Evolutionary conservation across 2,797 vertebrate species (phyloP).

Genomic region (Sebastes baramenuke): DNA sequence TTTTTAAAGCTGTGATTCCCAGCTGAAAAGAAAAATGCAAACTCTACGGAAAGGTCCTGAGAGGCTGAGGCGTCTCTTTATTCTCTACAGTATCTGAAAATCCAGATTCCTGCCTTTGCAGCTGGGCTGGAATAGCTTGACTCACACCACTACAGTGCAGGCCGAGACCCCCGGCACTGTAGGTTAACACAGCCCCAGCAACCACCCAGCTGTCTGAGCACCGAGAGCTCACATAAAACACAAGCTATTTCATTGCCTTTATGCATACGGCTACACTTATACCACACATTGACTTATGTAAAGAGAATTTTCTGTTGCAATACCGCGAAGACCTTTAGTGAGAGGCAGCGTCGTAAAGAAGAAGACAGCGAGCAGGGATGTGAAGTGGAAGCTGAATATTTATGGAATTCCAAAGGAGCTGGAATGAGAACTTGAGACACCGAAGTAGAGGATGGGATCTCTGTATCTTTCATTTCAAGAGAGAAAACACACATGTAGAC

Average conservation of each 20-base stretch:
- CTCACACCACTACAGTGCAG: constrained; percentile 47
- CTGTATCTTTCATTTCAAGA: constrained; percentile 40
- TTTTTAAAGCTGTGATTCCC: constrained; percentile 12
- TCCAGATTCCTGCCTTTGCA: constrained; percentile 46
- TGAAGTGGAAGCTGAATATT: constrained; percentile 47
- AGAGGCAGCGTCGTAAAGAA: constrained; percentile 46
- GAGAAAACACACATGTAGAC: constrained; percentile 33
- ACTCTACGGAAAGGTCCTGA: constrained; percentile 25
- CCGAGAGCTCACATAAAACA: constrained; percentile 74
- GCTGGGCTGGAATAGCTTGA: constrained; percentile 59
- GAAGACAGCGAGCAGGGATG: constrained; percentile 22
- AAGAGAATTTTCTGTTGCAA: constrained; percentile 61
- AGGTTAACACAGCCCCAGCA: constrained; percentile 62
- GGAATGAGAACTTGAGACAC: constrained; percentile 45
- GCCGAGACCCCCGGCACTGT: constrained; percentile 38
- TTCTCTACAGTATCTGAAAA: constrained; percentile 7
- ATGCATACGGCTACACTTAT: constrained; percentile 62
- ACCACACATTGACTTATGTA: constrained; percentile 57
- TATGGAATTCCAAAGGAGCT: constrained; percentile 57
- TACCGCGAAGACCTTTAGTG: constrained; percentile 39
- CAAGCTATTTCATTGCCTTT: constrained; percentile 70
- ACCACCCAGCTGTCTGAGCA: constrained; percentile 63
- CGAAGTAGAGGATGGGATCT: constrained; percentile 42
- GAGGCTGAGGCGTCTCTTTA: constrained; percentile 1
- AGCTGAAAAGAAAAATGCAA: constrained; percentile 10